Base-by-base conservation (phyloP, 2,888 invertebrate species). In the Hermodice carunculata region DNA sequence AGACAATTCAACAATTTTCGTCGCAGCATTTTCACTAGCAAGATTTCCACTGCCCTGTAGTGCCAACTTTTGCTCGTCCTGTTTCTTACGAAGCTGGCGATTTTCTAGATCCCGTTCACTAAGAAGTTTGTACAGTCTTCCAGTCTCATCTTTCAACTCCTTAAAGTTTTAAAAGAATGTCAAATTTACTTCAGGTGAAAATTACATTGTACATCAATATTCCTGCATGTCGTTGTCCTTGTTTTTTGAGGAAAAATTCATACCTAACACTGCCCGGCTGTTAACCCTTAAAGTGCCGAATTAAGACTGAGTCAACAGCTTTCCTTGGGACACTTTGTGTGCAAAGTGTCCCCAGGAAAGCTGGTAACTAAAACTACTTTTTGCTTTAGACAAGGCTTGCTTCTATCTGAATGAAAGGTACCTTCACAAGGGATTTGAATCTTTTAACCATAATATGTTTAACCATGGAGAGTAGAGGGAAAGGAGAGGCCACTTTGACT, bases 41-140 rank as follows among this genome's bases (percentile, higher is more conserved):
- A 65, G 31, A 2, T 32, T 51, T 3, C 52, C 61, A n/a, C 40
- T 37, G 1, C 24, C 53, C 19, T 37, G 66, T 22, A 75, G 56
- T 60, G 77, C 77, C 46, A 69, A 63, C 49, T 77, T 78, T 37
- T 81, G 81, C 48, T 79, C 78, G 34, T 82, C 81, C 58, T 70
- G 66, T 70, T 82, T 85, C 69, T 83, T 84, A 56, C 81, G 77
- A 19, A 85, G 70, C 48, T 81, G 77, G 32, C 81, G 70, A 17
- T 85, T 71, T 75, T 86, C 86, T 76, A 84, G 83, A 61, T 86
- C 85, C 71, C 79, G 80, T 66, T 86, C 86, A 74, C 80, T 81
- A 8, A 86, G 72, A 43, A 86, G 71, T 64, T 84, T 84, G 69
- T 81, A 82, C 6, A 85, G 74, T n/a, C 86, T 69, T 1, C 85